Evolutionary conservation across 2,888 invertebrate species (phyloP), one percentile per base, ranked within the genome.

Genomic region (Pyrochroa serraticornis): DNA sequence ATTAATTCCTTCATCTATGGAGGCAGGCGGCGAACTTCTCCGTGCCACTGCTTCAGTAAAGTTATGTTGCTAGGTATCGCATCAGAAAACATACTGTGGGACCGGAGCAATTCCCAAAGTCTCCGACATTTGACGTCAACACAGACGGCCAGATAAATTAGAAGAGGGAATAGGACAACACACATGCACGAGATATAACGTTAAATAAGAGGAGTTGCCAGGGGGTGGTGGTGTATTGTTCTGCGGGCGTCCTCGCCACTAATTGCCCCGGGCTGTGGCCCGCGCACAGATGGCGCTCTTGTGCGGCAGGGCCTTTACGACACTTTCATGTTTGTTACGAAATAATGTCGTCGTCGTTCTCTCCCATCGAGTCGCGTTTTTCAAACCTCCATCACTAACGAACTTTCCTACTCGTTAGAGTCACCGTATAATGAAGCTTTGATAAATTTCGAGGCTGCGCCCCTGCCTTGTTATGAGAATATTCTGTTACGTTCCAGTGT

Each of bases 71-170:
- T 43, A 35, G 44, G 53, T 60, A 62, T 60, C 75, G 69, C 74
- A 77, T 77, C 75, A 75, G 75, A 72, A 77, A 77, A 77, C 77
- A 77, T 77, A 76, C 72, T 65, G 70, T 76, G 77, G 77, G 77
- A 76, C 72, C 67, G 56, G 66, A 43, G 67, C 72, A 72, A 74
- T 76, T 75, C 76, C 77, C 77, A 66, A 64, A 74, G 72, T 71
- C 73, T 71, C 71, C 66, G 69, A 74, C 73, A 65, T 67, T 64
- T 70, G 73, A 74, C 71, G 74, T 71, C 74, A 71, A 74, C 75
- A 73, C 71, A 71, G 67, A 66, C 65, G 69, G 66, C 69, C 67
- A 68, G 69, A 74, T 74, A 75, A 77, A 77, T 77, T 75, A 77
- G 75, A 74, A 69, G 58, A 64, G 76, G 76, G 76, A 69, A 69